These are phyloP conservation scores for Bicyclus anynana DNA, from an alignment of 1,140 invertebrate species.

Conservation along the genomic window DNA sequence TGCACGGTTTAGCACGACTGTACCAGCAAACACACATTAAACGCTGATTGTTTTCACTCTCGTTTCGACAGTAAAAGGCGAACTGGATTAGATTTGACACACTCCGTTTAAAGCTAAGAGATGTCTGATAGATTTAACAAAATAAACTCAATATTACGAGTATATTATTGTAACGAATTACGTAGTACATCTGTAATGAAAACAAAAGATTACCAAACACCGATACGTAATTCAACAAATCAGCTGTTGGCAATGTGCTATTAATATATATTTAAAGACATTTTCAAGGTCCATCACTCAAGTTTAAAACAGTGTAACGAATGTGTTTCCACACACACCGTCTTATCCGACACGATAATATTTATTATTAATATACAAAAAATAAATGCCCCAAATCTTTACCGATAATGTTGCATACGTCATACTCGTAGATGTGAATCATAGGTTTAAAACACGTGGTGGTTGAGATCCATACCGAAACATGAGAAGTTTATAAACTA, in stretches of 20 bases:
- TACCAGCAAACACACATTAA: slow-evolving; percentile 6
- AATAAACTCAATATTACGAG: too few relatives aligned
- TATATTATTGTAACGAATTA: too few relatives aligned
- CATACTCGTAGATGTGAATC: too few relatives aligned
- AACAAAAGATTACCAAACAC: neutral
- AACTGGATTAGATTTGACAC: neutral
- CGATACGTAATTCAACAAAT: neutral
- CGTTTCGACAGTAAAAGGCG: neutral
- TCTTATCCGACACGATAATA: neutral
- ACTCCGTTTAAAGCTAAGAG: neutral
- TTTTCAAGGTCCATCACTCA: neutral
- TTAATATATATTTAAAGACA: neutral
- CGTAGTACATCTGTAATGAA: neutral
- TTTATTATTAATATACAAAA: too few relatives aligned
- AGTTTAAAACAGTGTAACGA: neutral
- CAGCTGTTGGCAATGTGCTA: neutral
- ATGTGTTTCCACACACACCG: too few relatives aligned
- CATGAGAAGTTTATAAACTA: too few relatives aligned
- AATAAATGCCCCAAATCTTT: too few relatives aligned
- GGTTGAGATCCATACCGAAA: too few relatives aligned
- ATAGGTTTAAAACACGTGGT: too few relatives aligned
- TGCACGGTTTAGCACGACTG: slow-evolving; percentile 14
- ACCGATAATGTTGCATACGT: too few relatives aligned
- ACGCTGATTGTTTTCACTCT: slow-evolving; percentile 16
- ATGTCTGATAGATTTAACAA: neutral